Evolutionary conservation across 2,888 invertebrate species (phyloP), one percentile per base, ranked within the genome.

Genomic region (Drosophila peninsularis): DNA sequence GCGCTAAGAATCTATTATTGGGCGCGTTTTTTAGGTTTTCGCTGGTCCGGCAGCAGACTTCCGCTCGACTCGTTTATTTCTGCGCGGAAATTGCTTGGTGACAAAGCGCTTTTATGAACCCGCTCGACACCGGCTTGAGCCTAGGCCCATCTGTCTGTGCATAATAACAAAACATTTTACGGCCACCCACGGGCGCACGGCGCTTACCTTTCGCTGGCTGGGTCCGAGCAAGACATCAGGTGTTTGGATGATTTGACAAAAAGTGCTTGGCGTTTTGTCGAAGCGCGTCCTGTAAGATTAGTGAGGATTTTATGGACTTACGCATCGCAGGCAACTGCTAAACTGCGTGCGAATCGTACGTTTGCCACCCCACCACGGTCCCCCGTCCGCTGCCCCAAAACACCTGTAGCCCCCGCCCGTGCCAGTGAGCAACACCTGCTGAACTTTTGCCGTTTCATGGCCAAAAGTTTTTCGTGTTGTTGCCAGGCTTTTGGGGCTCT

Each of bases 201-300:
- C 37, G 53, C 45, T 17, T 34, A 34, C 42, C 34, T 32, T 34
- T 7, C 11, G 13, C 19, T 58, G 57, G 55, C 66, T 71, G 69
- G 67, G 67, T 69, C 66, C 44, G 54, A 82, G 71, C 58, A 81
- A 88, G 89, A 89, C 88, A 90, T 90, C 90, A 90, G 90, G 87
- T 90, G 90, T 77, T 77, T 87, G 90, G 81, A 81, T 90, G 90
- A 90, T 88, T 90, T 87, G 83, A 80, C 90, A 90, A 78, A 89
- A 89, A 90, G 82, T 78, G 88, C 83, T 80, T 78, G 86, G 80
- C 76, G 75, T 86, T 84, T 84, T 85, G 85, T 81, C 74, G 79
- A 85, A 80, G 72, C 75, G 70, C 81, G 73, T 71, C 70, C 76
- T 72, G 74, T 41, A 73, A 88, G 86, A 87, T 87, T 87, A 87